Percentiles rank a stretch among this genome's conserved stretches.
Conservation (phyloP, 2,888 invertebrate genomes). For the Melikaiella ostensackeni region DNA sequence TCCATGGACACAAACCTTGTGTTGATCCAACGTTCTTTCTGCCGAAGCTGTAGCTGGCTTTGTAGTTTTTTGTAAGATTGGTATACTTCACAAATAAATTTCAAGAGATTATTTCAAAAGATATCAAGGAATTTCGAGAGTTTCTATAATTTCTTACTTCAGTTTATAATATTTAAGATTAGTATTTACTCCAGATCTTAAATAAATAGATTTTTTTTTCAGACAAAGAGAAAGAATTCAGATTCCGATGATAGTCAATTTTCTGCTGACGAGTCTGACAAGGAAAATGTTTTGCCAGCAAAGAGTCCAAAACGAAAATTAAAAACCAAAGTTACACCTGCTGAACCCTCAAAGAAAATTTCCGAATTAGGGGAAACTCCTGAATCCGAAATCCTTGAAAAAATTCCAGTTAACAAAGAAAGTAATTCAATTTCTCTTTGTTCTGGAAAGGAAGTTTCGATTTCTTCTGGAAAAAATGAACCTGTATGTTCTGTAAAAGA, state of each 20-base stretch:
- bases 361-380: background rate
- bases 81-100: no score
- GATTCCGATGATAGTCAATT: conserved; percentile 22
- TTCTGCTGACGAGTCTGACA: conserved; percentile 62
- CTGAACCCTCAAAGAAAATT: background rate
- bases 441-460: background rate
- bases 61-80: no score
- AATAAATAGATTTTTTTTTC: background rate
- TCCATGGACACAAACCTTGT: no score
- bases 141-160: background rate
- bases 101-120: no score
- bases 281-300: conserved; percentile 63
- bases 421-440: background rate
- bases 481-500: background rate
- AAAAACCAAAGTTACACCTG: background rate
- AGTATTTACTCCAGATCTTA: background rate
- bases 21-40: no score
- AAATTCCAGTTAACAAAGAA: background rate
- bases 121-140: background rate
- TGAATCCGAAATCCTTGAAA: conserved; percentile 4
- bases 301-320: conserved; percentile 40
- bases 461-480: background rate
- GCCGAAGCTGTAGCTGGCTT: no score
- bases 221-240: background rate
- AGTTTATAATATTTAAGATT: background rate